Evolutionary conservation across 2,113 vertebrate species (phyloP), one percentile per base, ranked within the genome.

Genomic region (Myrmecophaga tridactyla): DNA sequence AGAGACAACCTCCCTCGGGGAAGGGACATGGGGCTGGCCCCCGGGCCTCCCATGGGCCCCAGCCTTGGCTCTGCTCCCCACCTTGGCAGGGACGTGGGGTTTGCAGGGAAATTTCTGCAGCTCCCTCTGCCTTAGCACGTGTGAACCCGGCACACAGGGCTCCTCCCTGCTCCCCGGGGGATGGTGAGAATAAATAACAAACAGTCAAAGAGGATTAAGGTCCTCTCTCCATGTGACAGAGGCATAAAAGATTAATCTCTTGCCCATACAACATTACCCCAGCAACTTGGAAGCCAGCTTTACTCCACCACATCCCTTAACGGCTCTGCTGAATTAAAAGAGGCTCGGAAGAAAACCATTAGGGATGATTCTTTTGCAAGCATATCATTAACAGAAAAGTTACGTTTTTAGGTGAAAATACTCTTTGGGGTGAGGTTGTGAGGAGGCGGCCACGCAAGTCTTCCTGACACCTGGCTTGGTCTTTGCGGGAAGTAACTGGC

Each of bases 221-320:
- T 21, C 87, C 84, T 1, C 0, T n/a, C 3, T 8, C 41, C 95
- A 89, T 25, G 43, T 53, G 97, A 75, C 4, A 0, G 58, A 41
- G 43, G 39, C 95, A 84, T 46, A 84, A 39, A 94, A 60, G 95
- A 92, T 92, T 94, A 91, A 92, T 20, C 7, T 5, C 29, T 29
- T 5, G 56, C 17, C 43, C 17, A 4, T 2, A 78, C 31, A 29
- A 81, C 25, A 0, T 69, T 3, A 2, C 65, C 3, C 31, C 27
- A n/a, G 95, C 58, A 20, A 34, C 36, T 5, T 6, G 62, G 34
- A 62, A 89, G 83, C 67, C 78, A 27, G 86, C 78, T 91, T 39
- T 31, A 41, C 63, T 58, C 83, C 6, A 6, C 41, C 41, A 53
- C 34, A 21, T 27, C 92, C 94, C 14, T 14, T 20, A 48, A 65